Percentiles rank a stretch among this genome's conserved stretches.
phyloP scores from a whole-genome alignment of 2,888 invertebrate genomes.

The Phortica okadai region DNA sequence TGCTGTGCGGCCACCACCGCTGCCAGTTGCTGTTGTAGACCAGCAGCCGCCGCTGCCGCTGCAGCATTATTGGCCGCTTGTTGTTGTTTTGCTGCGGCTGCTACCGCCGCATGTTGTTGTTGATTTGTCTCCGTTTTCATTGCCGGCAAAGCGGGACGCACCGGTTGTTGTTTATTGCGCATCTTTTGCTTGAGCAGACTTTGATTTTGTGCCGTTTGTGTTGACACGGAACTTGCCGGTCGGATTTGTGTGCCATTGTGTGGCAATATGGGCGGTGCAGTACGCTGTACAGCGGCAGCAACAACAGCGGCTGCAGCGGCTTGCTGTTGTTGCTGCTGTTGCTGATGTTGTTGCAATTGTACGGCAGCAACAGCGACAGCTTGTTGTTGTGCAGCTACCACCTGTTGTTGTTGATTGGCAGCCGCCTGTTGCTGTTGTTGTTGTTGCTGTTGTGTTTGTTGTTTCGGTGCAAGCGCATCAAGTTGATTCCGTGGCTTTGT shows the following conservation, averaged over 20 bases:
- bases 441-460: conserved; percentile 52
- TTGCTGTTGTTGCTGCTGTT: conserved; percentile 53
- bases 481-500: conserved; percentile 78
- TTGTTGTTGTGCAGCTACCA: conserved; percentile 73
- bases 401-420: conserved; percentile 77
- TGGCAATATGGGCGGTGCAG: conserved; percentile 80
- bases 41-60: conserved; percentile 60
- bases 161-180: conserved; percentile 83
- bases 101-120: conserved; percentile 74
- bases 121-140: conserved; percentile 83
- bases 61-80: conserved; percentile 39
- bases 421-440: conserved; percentile 52
- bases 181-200: conserved; percentile 77
- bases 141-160: conserved; percentile 82
- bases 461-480: conserved; percentile 77
- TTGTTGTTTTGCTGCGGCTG: not conserved
- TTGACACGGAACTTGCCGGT: conserved; percentile 89
- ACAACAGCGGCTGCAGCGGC: conserved; percentile 54
- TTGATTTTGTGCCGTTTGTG: conserved; percentile 82
- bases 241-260: conserved; percentile 80
- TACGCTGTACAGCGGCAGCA: conserved; percentile 62
- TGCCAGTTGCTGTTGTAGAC: conserved; percentile 73
- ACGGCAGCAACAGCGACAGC: conserved; percentile 63
- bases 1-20: conserved; percentile 74
- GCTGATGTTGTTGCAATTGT: conserved; percentile 58